Evolutionary conservation across 2,797 vertebrate genomes (phyloP).

Genomic region (Poeciliopsis presidionis): DNA sequence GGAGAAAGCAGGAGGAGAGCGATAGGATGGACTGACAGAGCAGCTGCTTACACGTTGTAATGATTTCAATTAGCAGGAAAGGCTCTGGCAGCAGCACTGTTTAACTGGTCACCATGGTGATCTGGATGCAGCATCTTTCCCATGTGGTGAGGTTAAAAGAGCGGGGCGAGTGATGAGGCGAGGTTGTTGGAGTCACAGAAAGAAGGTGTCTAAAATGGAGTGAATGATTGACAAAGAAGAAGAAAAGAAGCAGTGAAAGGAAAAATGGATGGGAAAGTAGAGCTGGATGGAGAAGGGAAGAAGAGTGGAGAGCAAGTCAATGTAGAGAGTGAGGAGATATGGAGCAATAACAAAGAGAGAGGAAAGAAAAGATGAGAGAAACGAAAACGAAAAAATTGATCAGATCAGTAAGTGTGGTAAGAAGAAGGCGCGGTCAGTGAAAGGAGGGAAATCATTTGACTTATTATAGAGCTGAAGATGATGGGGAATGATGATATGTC

Average conservation of each 20-base stretch:
- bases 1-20: constrained; percentile 27
- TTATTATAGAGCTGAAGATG: background rate
- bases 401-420: constrained; percentile 26
- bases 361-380: constrained; percentile 8
- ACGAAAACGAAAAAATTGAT: constrained; percentile 35
- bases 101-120: constrained; percentile 69
- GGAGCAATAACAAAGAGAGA: constrained; percentile 10
- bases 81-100: constrained; percentile 67
- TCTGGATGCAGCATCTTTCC: constrained; percentile 31
- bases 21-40: constrained; percentile 24
- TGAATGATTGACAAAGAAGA: constrained; percentile 4
- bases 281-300: constrained; percentile 12
- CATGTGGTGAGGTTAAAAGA: background rate
- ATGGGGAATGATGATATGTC: constrained; percentile 6
- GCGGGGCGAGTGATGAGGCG: constrained; percentile 14
- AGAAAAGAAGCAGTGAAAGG: constrained; percentile 2
- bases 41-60: constrained; percentile 72
- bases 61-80: constrained; percentile 79
- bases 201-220: constrained; percentile 3
- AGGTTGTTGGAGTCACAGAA: constrained; percentile 15
- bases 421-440: constrained; percentile 25
- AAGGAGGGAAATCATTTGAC: constrained; percentile 13
- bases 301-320: constrained; percentile 28
- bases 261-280: constrained; percentile 13
- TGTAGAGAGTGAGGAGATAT: constrained; percentile 20